These are phyloP conservation scores for Gasterosteus nipponicus DNA, from an alignment of 2,113 vertebrate species.

Conservation along the genomic window DNA sequence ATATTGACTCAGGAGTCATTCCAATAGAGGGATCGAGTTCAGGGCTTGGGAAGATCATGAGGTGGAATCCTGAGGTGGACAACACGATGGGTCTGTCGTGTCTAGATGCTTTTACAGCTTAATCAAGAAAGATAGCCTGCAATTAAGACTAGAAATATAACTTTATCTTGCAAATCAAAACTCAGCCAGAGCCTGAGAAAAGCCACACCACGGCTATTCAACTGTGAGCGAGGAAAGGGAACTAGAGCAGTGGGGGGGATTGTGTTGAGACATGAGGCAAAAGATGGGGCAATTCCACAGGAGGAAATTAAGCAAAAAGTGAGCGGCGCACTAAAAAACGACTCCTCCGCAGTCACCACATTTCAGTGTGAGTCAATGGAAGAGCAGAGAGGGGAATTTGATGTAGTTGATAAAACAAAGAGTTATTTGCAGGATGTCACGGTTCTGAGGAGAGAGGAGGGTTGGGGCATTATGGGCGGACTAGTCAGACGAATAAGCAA, in stretches of 20 bases:
- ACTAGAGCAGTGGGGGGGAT: constrained; percentile 44
- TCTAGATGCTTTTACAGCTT: constrained; percentile 15
- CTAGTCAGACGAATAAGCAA: neutral
- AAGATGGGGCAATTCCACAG: constrained; percentile 27
- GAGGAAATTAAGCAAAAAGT: constrained; percentile 64
- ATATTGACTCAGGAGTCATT: constrained; percentile 40
- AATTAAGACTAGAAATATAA: neutral
- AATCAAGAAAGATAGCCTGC: constrained; percentile 20
- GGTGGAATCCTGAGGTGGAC: constrained; percentile 11
- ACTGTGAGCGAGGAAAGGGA: constrained; percentile 36
- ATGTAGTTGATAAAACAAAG: neutral
- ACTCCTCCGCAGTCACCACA: neutral
- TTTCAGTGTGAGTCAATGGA: neutral
- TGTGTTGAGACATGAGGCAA: constrained; percentile 31
- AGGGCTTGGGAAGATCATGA: constrained; percentile 11
- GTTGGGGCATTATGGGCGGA: neutral
- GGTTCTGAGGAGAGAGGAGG: neutral
- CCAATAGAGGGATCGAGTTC: constrained; percentile 1
- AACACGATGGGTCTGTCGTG: neutral
- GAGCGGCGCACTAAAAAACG: neutral
- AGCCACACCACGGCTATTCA: neutral
- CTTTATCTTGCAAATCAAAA: constrained; percentile 11
- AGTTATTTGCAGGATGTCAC: neutral
- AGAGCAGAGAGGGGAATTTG: neutral
- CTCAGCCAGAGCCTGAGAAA: neutral